A percentile compares a stretch with the other conserved stretches of the same genome.
Evolutionary conservation across 2,797 vertebrate species (phyloP).

Genomic region (Myotis vivesi): DNA sequence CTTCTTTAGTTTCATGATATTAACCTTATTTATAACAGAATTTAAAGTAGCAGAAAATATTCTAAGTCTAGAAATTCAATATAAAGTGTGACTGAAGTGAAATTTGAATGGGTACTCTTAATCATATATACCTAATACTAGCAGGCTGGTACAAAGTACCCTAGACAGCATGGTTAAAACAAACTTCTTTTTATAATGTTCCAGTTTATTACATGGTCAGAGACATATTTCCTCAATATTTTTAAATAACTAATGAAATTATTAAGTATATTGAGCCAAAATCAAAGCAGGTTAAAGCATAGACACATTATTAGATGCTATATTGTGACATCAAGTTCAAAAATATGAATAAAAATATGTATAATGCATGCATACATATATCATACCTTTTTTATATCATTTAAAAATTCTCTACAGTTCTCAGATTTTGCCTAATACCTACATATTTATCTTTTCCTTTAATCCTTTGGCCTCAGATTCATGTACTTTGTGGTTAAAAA

Average conservation of each 20-base stretch:
- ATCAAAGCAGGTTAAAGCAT: neutral
- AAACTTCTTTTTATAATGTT: neutral
- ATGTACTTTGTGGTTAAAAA: neutral
- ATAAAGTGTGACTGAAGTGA: constrained; percentile 7
- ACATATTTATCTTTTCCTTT: neutral
- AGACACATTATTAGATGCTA: neutral
- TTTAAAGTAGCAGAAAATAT: neutral
- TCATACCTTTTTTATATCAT: neutral
- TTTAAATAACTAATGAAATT: constrained; percentile 2
- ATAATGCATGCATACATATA: neutral
- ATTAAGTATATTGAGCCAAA: neutral
- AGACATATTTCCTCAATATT: neutral
- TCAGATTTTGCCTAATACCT: neutral
- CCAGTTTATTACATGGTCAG: neutral
- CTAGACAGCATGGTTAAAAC: neutral
- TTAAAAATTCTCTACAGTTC: neutral
- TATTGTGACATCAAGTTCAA: neutral
- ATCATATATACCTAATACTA: neutral
- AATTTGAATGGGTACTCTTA: neutral
- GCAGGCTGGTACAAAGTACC: neutral
- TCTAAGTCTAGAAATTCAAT: constrained; percentile 38
- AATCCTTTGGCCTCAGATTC: neutral
- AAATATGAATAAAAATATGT: neutral
- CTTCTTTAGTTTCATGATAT: constrained; percentile 41
- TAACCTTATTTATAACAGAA: constrained; percentile 2